Conservation (phyloP, 2,888 invertebrate species). For the Tromatobia lineatoria region DNA sequence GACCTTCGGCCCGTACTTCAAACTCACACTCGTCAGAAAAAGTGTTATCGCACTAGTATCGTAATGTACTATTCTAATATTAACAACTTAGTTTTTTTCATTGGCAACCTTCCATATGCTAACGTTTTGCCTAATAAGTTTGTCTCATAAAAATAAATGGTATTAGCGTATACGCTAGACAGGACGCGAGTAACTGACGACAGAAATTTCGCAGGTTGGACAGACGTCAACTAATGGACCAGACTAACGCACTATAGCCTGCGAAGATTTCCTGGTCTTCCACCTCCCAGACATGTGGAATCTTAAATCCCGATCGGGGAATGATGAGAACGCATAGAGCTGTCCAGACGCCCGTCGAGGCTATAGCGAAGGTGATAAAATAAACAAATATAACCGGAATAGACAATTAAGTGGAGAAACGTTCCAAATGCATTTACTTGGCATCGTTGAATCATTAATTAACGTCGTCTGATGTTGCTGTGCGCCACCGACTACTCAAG, state of each 20-base stretch:
- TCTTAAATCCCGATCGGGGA: constrained; percentile 17
- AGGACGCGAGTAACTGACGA: neutral
- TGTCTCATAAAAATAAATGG: neutral
- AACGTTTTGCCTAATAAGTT: neutral
- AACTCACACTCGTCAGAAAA: no score
- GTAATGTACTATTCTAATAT: no score
- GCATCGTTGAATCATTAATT: constrained; percentile 65
- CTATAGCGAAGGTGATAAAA: constrained; percentile 38
- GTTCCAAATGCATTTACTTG: constrained; percentile 62
- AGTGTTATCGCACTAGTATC: no score
- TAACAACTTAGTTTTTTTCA: no score
- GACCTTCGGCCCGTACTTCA: no score
- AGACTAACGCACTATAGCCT: neutral
- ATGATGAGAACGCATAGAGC: constrained; percentile 26
- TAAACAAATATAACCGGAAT: constrained; percentile 67
- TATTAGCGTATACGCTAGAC: neutral
- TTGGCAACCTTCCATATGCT: neutral
- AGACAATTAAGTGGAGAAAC: constrained; percentile 65
- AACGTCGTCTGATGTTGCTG: constrained; percentile 59
- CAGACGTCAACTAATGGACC: constrained; percentile 24
- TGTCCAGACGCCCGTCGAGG: neutral
- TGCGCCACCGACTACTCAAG: constrained; percentile 1
- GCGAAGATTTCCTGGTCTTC: neutral
- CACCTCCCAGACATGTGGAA: neutral
- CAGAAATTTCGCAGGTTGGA: constrained; percentile 26